Percentiles rank a stretch among this genome's conserved stretches.
These are phyloP conservation scores for Spisula subtruncata DNA, from an alignment of 2,888 invertebrate species.

Conservation along the genomic window DNA sequence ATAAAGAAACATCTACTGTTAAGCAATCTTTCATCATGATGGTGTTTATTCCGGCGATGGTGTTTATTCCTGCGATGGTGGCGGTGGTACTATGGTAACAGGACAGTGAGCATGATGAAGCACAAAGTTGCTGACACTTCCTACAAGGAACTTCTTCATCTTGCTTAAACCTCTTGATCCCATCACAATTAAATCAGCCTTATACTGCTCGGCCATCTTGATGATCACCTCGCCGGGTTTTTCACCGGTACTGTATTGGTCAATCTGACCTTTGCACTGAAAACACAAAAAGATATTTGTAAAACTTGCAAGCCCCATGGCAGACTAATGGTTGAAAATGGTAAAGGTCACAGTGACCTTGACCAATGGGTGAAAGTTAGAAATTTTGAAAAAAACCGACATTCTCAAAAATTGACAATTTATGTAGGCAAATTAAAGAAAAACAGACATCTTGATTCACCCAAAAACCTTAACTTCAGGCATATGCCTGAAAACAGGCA, in stretches of 20 bases:
- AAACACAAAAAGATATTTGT: background rate
- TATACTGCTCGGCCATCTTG: conserved; percentile 17
- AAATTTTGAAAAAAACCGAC: no score
- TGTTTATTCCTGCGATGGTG: background rate
- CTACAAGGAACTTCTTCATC: conserved; percentile 49
- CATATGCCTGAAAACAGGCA: no score
- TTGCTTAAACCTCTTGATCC: conserved; percentile 52
- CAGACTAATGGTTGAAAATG: no score
- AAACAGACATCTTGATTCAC: no score
- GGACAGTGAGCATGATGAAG: conserved; percentile 43
- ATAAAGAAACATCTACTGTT: background rate
- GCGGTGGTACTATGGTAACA: conserved; percentile 40
- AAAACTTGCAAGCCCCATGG: no score
- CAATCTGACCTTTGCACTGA: conserved; percentile 59
- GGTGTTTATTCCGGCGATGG: background rate
- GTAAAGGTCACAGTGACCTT: no score
- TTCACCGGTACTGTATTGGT: conserved; percentile 35
- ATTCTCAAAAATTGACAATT: no score
- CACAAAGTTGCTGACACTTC: conserved; percentile 55
- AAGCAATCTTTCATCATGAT: background rate
- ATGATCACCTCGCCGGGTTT: conserved; percentile 37
- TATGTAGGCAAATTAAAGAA: no score
- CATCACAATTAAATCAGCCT: conserved; percentile 45
- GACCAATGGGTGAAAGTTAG: no score
- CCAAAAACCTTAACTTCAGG: no score